Evolutionary conservation across 2,113 vertebrate species (phyloP).

Genomic region (Smithornis capensis): DNA sequence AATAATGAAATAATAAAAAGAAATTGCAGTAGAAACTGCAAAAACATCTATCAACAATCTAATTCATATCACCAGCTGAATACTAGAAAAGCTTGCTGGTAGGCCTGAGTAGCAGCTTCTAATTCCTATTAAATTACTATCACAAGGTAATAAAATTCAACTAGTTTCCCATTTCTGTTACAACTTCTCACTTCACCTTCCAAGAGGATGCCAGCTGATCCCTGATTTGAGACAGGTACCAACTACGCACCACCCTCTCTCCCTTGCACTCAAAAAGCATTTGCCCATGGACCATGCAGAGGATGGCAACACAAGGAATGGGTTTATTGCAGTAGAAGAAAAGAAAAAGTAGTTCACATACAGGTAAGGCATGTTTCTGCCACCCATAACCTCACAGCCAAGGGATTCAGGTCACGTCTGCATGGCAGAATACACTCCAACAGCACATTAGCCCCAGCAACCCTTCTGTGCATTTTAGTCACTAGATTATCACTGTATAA

Average conservation of each 20-base stretch:
- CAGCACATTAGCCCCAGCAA: background rate
- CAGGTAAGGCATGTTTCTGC: background rate
- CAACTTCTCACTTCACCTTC: background rate
- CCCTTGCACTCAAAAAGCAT: background rate
- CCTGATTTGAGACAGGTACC: background rate
- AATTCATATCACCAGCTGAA: background rate
- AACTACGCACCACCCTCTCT: background rate
- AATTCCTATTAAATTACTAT: background rate
- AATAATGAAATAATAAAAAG: background rate
- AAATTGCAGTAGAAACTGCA: background rate
- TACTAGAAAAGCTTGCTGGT: background rate
- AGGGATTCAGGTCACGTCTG: accelerated
- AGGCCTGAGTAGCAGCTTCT: background rate
- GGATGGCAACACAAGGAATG: accelerated
- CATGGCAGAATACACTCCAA: background rate
- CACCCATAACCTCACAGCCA: background rate
- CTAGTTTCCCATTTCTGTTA: background rate
- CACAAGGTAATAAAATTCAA: background rate
- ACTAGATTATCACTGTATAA: background rate
- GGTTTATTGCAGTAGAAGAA: background rate
- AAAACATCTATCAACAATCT: background rate
- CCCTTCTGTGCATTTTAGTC: background rate
- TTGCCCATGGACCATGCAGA: background rate
- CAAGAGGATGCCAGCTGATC: background rate
- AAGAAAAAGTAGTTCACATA: background rate